Evolutionary conservation across 2,797 vertebrate species (phyloP), one percentile per base, ranked within the genome.

Genomic region (Rhabdophis nuchalis): DNA sequence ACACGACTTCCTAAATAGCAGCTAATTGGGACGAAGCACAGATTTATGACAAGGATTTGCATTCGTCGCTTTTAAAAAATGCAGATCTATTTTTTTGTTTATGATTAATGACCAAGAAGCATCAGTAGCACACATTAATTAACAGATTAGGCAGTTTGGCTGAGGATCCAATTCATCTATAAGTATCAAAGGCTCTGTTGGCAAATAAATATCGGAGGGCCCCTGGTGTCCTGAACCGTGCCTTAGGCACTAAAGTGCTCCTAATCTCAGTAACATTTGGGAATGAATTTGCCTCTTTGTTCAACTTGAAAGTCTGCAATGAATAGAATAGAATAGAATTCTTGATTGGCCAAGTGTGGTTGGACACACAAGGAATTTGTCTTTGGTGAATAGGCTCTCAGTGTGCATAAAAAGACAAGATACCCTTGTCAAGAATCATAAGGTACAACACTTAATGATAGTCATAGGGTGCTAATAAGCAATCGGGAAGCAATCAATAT

Each of bases 211-310:
- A 85, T 57, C 46, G 23, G 12, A 27, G 41, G 46, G 61, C 92
- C 92, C 85, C 8, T 88, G 87, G 93, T 91, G 89, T 85, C 90
- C 57, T 92, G 88, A 89, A 89, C 90, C 86, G 16, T 92, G 5
- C 46, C n/a, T 25, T 57, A 87, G 82, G 32, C 86, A 93, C 91
- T 93, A 88, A 41, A 88, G 53, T 58, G 10, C 11, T 60, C 54
- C 36, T 93, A 86, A 87, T 94, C 92, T 92, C 88, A 90, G 92
- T 89, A 25, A 90, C 86, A 36, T 5, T 57, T 87, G 56, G 88
- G 93, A 95, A 96, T 95, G 95, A 96, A 85, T 96, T 88, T 93
- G 27, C 72, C 56, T 91, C 20, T 92, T 54, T 41, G 41, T 87
- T 92, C 85, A 82, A 11, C 94, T 93, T 85, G 92, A 94, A 87